These are phyloP conservation scores for Dioctria rufipes DNA, from an alignment of 2,888 invertebrate genomes.

Conservation along the genomic window DNA sequence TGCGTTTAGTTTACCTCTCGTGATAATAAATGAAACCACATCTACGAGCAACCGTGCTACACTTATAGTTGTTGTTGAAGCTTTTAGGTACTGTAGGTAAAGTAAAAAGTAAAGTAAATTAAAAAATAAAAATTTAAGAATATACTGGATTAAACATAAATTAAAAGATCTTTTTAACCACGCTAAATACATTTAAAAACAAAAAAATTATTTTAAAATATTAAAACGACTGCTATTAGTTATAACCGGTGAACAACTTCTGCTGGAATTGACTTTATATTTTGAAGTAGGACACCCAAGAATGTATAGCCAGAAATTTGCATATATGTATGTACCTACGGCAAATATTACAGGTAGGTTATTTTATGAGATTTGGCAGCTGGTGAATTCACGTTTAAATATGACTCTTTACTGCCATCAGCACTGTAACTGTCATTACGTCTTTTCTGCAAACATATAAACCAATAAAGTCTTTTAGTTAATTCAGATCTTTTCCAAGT, in stretches of 20 bases:
- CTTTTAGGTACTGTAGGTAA: too few species aligned
- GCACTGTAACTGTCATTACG: background rate
- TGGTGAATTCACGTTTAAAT: conserved; percentile 28
- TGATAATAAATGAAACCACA: too few species aligned
- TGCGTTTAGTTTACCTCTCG: too few species aligned
- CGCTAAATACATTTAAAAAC: too few species aligned
- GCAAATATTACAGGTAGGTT: background rate
- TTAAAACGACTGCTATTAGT: too few species aligned
- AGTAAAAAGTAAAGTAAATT: too few species aligned
- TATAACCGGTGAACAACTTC: background rate
- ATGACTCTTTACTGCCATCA: background rate
- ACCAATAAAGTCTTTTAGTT: conserved; percentile 18
- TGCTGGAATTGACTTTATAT: background rate
- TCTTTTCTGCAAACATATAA: background rate
- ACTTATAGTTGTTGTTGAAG: too few species aligned
- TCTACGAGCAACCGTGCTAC: too few species aligned
- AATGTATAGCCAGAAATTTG: conserved; percentile 23
- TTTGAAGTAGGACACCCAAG: conserved; percentile 1
- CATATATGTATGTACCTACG: background rate
- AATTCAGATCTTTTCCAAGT: background rate
- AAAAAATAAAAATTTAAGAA: too few species aligned
- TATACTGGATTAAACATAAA: too few species aligned
- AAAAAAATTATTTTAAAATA: too few species aligned
- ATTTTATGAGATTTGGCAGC: background rate
- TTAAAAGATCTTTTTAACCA: too few species aligned